phyloP scores from a whole-genome alignment of 1,140 invertebrate species.

The Drosophila repletoides region DNA sequence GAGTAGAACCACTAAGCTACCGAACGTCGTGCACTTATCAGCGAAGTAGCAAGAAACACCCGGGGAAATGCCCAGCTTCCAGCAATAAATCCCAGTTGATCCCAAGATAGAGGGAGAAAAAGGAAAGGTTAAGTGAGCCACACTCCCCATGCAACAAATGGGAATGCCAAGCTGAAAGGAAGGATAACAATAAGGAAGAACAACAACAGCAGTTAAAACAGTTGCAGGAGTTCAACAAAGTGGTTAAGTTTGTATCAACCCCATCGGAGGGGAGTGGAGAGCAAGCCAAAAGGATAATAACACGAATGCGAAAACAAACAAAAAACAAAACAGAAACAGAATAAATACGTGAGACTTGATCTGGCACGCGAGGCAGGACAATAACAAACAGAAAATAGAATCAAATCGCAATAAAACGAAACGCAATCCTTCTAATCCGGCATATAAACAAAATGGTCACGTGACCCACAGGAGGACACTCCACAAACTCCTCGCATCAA shows the following conservation, averaged over 20 bases:
- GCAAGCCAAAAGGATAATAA: constrained; percentile 57
- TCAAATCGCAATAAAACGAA: too few relatives aligned
- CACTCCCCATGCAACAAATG: constrained; percentile 6
- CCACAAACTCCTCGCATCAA: too few relatives aligned
- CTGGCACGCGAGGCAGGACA: constrained; percentile 33
- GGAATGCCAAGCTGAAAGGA: constrained; percentile 1
- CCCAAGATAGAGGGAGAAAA: background rate
- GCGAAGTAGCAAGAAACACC: background rate
- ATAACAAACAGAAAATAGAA: constrained; percentile 63
- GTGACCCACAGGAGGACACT: too few relatives aligned
- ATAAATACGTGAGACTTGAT: constrained; percentile 62
- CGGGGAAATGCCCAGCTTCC: background rate
- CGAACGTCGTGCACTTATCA: constrained; percentile 20
- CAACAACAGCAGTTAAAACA: constrained; percentile 6
- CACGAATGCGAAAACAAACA: constrained; percentile 47
- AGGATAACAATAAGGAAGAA: constrained; percentile 17
- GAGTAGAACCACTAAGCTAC: background rate
- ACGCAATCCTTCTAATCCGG: too few relatives aligned
- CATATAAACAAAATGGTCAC: too few relatives aligned
- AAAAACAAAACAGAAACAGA: too few relatives aligned
- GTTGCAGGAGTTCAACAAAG: constrained; percentile 42
- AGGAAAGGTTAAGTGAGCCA: background rate
- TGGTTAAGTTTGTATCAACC: constrained; percentile 75
- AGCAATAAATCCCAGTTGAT: constrained; percentile 1
- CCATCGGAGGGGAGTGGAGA: constrained; percentile 1